These are phyloP conservation scores for Xyliphius kryptos DNA, from an alignment of 2,113 vertebrate species.

Conservation along the genomic window DNA sequence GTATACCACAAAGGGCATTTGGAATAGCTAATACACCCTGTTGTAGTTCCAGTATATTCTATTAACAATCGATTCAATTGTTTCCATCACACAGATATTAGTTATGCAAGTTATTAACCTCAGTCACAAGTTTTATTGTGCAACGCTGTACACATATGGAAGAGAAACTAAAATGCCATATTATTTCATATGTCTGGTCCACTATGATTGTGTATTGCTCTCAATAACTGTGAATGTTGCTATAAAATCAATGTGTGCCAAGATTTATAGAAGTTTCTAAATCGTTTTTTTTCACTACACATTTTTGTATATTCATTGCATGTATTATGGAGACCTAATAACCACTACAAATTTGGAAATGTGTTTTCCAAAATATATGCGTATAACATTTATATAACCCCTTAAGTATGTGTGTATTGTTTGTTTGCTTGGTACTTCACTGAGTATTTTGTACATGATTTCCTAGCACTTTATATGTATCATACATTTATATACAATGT, in stretches of 20 bases:
- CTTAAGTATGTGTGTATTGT: neutral
- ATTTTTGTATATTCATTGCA: conserved; percentile 16
- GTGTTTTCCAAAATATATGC: neutral
- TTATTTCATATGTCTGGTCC: conserved; percentile 6
- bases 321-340: conserved; percentile 2
- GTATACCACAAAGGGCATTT: too few species aligned
- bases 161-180: neutral
- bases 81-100: conserved; percentile 17
- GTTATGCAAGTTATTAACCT: conserved; percentile 23
- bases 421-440: neutral
- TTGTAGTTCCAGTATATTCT: neutral
- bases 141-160: conserved; percentile 19
- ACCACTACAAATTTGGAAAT: conserved; percentile 36
- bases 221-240: conserved; percentile 30
- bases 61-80: conserved; percentile 15
- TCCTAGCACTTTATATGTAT: neutral
- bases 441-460: neutral
- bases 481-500: neutral
- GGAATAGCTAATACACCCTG: too few species aligned
- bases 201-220: conserved; percentile 1
- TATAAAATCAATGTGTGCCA: conserved; percentile 26
- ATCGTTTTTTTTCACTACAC: neutral
- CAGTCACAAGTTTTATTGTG: conserved; percentile 49
- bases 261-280: conserved; percentile 23
- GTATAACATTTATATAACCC: conserved; percentile 6